These are phyloP conservation scores for Antheraea assamensis DNA, from an alignment of 2,888 invertebrate genomes.

Conservation along the genomic window DNA sequence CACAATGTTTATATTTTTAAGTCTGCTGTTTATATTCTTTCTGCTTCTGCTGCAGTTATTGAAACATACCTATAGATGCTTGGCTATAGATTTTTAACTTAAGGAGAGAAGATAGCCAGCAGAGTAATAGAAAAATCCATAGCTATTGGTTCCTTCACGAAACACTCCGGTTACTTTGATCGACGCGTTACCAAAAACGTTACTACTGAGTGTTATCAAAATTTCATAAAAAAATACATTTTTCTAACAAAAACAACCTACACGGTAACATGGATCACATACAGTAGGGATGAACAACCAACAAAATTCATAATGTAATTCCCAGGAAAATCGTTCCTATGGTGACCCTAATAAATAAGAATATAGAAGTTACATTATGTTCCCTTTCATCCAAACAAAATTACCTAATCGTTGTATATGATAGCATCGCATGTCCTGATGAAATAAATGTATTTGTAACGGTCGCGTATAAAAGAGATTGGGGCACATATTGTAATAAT, in stretches of 20 bases:
- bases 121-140: no score
- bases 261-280: no score
- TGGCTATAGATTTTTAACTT: no score
- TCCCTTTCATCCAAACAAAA: slow-evolving; percentile 5
- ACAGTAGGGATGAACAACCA: neutral
- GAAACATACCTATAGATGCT: no score
- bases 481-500: neutral
- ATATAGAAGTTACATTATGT: neutral
- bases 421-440: neutral
- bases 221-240: neutral
- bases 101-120: no score
- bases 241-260: neutral
- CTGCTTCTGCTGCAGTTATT: no score
- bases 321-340: neutral
- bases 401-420: slow-evolving; percentile 15
- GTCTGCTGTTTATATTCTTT: no score
- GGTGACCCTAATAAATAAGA: slow-evolving; percentile 9
- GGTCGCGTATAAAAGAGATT: neutral
- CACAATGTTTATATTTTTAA: no score
- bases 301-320: neutral
- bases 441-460: slow-evolving; percentile 1
- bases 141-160: no score
- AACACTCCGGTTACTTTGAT: no score
- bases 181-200: no score
- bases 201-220: no score